phyloP scores from a whole-genome alignment of 37 sponge, comb jelly and placozoan genomes.

The Halichondria panicea region DNA sequence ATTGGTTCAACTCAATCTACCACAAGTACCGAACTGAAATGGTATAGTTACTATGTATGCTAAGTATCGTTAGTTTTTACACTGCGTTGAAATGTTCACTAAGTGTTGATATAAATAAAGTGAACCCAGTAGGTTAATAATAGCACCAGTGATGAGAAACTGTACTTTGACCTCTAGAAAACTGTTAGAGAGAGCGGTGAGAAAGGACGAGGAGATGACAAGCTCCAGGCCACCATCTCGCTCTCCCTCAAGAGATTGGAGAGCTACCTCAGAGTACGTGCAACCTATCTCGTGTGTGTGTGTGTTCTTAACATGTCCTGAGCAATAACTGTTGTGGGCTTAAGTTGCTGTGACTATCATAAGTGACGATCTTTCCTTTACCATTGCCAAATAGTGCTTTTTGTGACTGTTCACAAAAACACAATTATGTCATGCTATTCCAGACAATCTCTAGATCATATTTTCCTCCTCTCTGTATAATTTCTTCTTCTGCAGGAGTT shows the following conservation, averaged over 20 bases:
- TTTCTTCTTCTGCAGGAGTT: conserved; percentile 80
- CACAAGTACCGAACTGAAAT: conserved; percentile 73
- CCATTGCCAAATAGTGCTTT: no score
- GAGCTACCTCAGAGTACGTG: conserved; percentile 55
- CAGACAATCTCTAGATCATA: background rate
- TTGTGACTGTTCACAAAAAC: no score
- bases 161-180: conserved; percentile 13
- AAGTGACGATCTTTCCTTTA: no score
- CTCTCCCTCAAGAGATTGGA: conserved; percentile 89
- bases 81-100: background rate
- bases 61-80: background rate
- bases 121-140: no score
- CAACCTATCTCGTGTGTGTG: background rate
- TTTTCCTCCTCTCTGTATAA: background rate
- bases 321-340: background rate
- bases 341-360: no score
- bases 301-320: background rate
- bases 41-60: conserved; percentile 33
- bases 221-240: conserved; percentile 89
- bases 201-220: conserved; percentile 68
- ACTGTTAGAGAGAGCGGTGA: conserved; percentile 36
- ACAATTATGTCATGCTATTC: no score
- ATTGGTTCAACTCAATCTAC: conserved; percentile 92
- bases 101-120: background rate
- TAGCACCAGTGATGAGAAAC: no score